Percentiles rank a stretch among this genome's conserved stretches.
Conservation (phyloP, 2,888 invertebrate species). For the Branchellion lobata region DNA sequence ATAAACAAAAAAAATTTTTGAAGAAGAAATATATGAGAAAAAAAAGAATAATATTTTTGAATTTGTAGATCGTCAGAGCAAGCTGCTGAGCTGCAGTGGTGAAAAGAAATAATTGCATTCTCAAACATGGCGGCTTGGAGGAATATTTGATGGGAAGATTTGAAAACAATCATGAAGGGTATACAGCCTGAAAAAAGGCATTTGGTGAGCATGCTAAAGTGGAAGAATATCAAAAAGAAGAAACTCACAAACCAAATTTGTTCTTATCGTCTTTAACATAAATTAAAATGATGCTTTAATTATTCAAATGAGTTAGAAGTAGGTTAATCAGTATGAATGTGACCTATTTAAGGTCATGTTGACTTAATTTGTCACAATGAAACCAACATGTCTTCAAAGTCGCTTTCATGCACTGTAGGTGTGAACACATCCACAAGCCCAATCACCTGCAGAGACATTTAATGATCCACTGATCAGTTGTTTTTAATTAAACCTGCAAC, state of each 20-base stretch:
- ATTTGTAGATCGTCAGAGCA: too few relatives aligned
- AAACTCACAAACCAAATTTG: background rate
- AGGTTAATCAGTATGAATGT: too few relatives aligned
- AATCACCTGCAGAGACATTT: constrained; percentile 65
- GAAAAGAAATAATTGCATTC: too few relatives aligned
- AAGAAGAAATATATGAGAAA: background rate
- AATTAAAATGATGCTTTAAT: background rate
- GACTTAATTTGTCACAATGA: background rate
- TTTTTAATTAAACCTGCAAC: too few relatives aligned
- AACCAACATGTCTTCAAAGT: constrained; percentile 84
- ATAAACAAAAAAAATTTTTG: background rate
- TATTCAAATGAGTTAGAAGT: too few relatives aligned
- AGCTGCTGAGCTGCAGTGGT: too few relatives aligned
- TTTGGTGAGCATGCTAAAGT: background rate
- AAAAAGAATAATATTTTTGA: background rate
- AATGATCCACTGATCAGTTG: too few relatives aligned
- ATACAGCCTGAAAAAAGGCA: background rate
- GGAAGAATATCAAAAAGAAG: background rate
- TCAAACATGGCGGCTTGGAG: too few relatives aligned
- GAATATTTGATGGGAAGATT: too few relatives aligned
- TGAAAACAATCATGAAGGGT: too few relatives aligned
- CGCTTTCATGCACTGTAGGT: constrained; percentile 77
- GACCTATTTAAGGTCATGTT: too few relatives aligned
- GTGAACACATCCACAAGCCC: constrained; percentile 85
- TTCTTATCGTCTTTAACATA: background rate